Conservation (phyloP, 1,140 invertebrate species). For the Calliphora vicina region DNA sequence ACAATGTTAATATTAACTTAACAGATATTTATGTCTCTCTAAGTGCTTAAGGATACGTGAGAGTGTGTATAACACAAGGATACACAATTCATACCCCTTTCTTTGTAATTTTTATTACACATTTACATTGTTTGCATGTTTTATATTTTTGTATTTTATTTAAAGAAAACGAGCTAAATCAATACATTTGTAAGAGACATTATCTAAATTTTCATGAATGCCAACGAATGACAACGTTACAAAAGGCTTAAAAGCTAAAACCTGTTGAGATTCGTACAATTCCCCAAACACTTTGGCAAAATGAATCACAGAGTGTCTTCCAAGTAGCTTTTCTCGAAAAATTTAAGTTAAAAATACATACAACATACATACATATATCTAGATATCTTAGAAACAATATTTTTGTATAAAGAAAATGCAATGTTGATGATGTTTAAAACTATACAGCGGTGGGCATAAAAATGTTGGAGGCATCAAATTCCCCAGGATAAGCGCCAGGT, state of each 20-base stretch:
- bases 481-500: too few species aligned
- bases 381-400: background rate
- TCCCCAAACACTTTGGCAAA: slow-evolving; percentile 61
- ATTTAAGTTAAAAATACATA: background rate
- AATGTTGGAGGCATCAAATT: background rate
- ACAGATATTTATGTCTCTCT: too few species aligned
- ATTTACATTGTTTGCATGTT: too few species aligned
- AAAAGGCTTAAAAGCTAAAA: slow-evolving; percentile 62
- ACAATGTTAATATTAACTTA: too few species aligned
- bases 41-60: too few species aligned
- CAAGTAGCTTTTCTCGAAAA: background rate
- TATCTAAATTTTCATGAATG: background rate
- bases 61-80: too few species aligned
- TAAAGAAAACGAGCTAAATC: background rate
- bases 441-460: background rate
- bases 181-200: background rate
- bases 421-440: background rate
- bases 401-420: background rate
- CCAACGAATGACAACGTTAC: background rate
- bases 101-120: too few species aligned
- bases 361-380: too few species aligned
- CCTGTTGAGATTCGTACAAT: slow-evolving; percentile 63
- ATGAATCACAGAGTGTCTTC: background rate
- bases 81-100: too few species aligned
- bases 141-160: background rate